phyloP scores from a whole-genome alignment of 2,888 invertebrate species.

The Orthosia cruda region DNA sequence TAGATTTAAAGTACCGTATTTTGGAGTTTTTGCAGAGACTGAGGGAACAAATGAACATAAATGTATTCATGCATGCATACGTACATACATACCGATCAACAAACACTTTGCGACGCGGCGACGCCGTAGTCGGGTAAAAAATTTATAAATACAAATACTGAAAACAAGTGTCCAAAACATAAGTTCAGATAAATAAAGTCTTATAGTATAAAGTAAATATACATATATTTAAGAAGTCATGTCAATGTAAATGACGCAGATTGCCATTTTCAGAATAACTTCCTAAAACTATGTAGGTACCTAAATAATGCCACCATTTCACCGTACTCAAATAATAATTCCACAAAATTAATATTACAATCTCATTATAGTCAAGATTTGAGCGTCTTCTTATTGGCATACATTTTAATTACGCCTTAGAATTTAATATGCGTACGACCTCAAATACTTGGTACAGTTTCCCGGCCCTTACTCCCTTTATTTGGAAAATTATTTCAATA shows the following conservation, averaged over 20 bases:
- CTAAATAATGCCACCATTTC: constrained; percentile 3
- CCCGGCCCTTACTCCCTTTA: constrained; percentile 28
- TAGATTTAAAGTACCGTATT: too few species aligned
- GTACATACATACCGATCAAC: too few species aligned
- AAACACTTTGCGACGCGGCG: too few species aligned
- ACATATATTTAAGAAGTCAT: neutral
- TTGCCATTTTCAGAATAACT: neutral
- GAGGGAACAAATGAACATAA: too few species aligned
- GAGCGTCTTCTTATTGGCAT: constrained; percentile 33
- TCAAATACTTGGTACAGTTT: constrained; percentile 65
- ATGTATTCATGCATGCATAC: too few species aligned
- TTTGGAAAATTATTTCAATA: constrained; percentile 49
- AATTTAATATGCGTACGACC: constrained; percentile 66
- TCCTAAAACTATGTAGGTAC: constrained; percentile 15
- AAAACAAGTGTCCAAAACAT: too few species aligned
- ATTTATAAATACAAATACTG: too few species aligned
- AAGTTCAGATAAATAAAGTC: too few species aligned
- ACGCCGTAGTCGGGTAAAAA: too few species aligned
- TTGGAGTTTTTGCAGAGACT: too few species aligned
- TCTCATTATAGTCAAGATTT: constrained; percentile 38
- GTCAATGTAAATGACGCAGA: neutral
- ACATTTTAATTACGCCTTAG: constrained; percentile 62
- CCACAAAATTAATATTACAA: constrained; percentile 46
- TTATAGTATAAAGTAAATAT: too few species aligned
- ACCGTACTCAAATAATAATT: constrained; percentile 38